Evolutionary conservation across 2,888 invertebrate species (phyloP).

Genomic region (Listrodromus nycthemerus): DNA sequence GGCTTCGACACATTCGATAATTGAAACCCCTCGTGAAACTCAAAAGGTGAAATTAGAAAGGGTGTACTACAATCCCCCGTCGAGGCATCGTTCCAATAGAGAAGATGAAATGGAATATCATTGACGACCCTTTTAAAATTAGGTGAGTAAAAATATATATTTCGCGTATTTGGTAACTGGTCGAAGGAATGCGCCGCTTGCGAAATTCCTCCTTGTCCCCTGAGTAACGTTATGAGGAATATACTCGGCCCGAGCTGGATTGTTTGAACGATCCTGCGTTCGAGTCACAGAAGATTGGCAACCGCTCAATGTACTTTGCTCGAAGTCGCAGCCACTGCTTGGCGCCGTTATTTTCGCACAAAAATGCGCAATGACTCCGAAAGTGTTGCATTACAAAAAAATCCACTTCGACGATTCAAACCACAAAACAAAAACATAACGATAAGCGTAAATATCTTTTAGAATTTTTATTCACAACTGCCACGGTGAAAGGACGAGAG

Average conservation of each 20-base stretch:
- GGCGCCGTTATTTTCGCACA: not conserved
- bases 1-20: not conserved
- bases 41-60: not conserved
- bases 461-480: not conserved
- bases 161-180: constrained; percentile 33
- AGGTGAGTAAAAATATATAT: constrained; percentile 40
- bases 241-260: constrained; percentile 9
- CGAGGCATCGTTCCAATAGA: not conserved
- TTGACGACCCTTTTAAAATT: constrained; percentile 48
- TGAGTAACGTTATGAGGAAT: constrained; percentile 26
- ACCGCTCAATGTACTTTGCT: not conserved
- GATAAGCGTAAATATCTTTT: not conserved
- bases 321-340: not conserved
- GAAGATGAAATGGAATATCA: constrained; percentile 63
- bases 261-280: constrained; percentile 41
- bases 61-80: not conserved
- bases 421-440: not conserved
- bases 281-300: constrained; percentile 68
- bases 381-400: too few species aligned
- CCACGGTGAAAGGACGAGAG: too few species aligned
- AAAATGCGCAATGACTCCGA: too few species aligned
- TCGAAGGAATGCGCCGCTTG: constrained; percentile 47
- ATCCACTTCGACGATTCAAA: too few species aligned
- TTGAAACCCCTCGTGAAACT: not conserved
- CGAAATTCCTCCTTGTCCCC: constrained; percentile 29